Base-by-base conservation (phyloP, 1,140 invertebrate species). In the Lepidurus couesii region DNA sequence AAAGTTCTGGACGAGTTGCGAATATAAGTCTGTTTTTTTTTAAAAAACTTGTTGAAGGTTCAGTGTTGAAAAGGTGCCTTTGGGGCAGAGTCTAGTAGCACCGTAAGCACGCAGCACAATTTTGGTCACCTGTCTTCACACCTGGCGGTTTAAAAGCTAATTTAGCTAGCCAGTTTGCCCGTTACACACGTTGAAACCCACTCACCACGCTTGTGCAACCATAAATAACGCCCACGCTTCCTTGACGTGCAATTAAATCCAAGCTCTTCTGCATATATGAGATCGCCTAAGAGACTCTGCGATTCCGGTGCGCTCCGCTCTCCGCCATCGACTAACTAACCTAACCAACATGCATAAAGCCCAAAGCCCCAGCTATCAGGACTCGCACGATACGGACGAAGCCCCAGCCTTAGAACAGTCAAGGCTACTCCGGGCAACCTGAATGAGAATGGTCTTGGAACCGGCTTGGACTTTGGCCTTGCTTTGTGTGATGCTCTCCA, bases 41-140 rank as follows among this genome's bases (percentile, higher is more conserved):
- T 9, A 21, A 21, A 21, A 21, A 65, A 65, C 53, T 16, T 65
- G 53, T 13, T 65, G 53, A 65, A 65, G 53, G 53, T 65, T 65
- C 53, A 21, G 53, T 65, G 16, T 65, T 65, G 53, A 65, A 65
- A 65, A 65, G 53, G 53, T 65, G 53, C 53, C 53, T 16, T 65
- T 1, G 9, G 13, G 53, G 53, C 53, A 11, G 6, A 9, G 16
- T 65, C 21, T 65, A 13, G 53, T 65, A 21, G 53, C 9, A 65
- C 53, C 21, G 53, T 16, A n/a, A 34, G 53, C 16, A 21, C 53
- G 13, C 53, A 7, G 53, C 53, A 65, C 53, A 65, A 65, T 65
- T 65, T 65, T 13, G 53, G 53, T 65, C 53, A 65, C 53, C 53
- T 65, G 53, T 65, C 53, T 65, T 65, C 53, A 65, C 53, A 65